Conservation (phyloP, 1,140 invertebrate genomes). For the Lasaia peninsularis region DNA sequence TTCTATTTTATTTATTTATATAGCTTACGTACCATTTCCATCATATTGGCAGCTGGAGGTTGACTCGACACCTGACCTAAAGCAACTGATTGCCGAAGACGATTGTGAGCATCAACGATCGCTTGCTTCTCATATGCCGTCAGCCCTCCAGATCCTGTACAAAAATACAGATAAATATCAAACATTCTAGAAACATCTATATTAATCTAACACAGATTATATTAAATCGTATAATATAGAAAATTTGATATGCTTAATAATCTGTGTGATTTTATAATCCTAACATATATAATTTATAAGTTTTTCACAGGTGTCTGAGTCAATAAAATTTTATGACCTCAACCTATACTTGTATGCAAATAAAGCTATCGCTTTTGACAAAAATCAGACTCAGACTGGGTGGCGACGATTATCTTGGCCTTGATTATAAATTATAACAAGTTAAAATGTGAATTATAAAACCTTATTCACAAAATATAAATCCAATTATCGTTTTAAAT, state of each 20-base stretch:
- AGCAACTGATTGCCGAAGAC: constrained; percentile 86
- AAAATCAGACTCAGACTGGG: constrained; percentile 55
- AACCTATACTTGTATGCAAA: constrained; percentile 61
- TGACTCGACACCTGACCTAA: constrained; percentile 86
- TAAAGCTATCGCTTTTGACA: constrained; percentile 34
- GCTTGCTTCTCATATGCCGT: constrained; percentile 84
- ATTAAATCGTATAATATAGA: no score
- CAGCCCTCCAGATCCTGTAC: constrained; percentile 81
- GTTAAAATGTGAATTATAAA: background rate
- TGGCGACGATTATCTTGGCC: constrained; percentile 49
- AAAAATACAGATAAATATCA: constrained; percentile 22
- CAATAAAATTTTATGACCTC: constrained; percentile 70
- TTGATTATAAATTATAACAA: constrained; percentile 7
- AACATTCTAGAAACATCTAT: constrained; percentile 1
- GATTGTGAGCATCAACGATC: constrained; percentile 89
- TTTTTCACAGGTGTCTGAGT: constrained; percentile 58
- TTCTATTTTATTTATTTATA: no score
- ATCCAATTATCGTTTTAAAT: no score
- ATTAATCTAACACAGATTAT: background rate
- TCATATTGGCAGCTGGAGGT: constrained; percentile 87
- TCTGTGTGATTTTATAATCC: constrained; percentile 45
- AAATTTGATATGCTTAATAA: background rate
- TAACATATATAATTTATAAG: constrained; percentile 49
- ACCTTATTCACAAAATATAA: background rate
- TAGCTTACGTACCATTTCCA: constrained; percentile 88